Evolutionary conservation across 2,888 invertebrate species (phyloP), one percentile per base, ranked within the genome.

Genomic region (Phalangium opilio): DNA sequence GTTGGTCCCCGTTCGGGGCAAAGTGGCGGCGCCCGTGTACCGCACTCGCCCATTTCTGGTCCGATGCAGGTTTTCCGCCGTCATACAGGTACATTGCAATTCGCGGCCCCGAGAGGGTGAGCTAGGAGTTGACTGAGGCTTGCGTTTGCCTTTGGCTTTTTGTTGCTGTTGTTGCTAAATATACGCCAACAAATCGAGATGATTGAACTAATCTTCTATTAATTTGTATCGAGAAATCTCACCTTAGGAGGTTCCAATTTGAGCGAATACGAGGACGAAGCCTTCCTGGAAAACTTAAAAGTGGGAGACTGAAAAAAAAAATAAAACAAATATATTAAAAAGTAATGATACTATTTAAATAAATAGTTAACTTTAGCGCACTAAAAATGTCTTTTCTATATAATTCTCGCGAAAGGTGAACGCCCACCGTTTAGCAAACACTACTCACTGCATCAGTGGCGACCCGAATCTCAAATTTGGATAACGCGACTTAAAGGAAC

Each of bases 1-100:
- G 43, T 52, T 50, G 38, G 50, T 50, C 40, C 49, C 52, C 32
- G 49, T 50, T 19, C 57, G 49, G 18, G 59, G 59, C 33, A 59
- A 44, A 19, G 58, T 59, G 39, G 58, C 55, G 21, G 57, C 53
- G 34, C 55, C 58, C 36, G 55, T 54, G 45, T 56, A 56, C 21
- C 56, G 48, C 19, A 56, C 55, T 20, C 56, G 50, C 10, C 56
- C 55, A 41, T 56, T 56, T 33, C 86, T 75, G 57, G 89, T 73
- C 60, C 86, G 76, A 69, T 89, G 89, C 42, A 58, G 49, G 48
- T 56, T 59, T 68, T 90, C 89, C 59, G 87, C 81, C 49, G 86
- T 81, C 89, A 89, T 89, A 69, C 90, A 90, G 55, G 89, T 90
- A 72, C 90, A 90, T 66, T 89, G 89, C 40, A 51, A 84, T 67